phyloP scores from a whole-genome alignment of 2,113 vertebrate species.

The Chionodraco myersi region DNA sequence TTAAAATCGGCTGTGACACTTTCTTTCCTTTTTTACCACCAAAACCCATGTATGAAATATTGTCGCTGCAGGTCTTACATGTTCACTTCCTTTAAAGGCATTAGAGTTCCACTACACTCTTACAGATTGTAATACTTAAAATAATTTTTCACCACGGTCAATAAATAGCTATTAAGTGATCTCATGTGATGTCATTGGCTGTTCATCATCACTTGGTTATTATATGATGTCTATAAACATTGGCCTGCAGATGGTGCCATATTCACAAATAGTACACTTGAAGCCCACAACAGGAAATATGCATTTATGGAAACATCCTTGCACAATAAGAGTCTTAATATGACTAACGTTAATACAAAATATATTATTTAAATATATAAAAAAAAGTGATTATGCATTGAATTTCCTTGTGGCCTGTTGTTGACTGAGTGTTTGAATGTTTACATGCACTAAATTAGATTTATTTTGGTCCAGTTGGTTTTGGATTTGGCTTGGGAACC shows the following conservation, averaged over 20 bases:
- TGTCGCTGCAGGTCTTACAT: background rate
- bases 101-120: background rate
- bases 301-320: no score
- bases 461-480: slow-evolving; percentile 32
- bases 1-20: slow-evolving; percentile 2
- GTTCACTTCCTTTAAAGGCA: slow-evolving; percentile 3
- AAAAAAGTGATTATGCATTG: background rate
- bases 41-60: background rate
- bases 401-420: background rate
- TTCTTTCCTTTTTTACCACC: background rate
- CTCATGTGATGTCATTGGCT: background rate
- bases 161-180: slow-evolving; percentile 6
- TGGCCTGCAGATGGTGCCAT: slow-evolving; percentile 65
- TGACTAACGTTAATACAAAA: background rate
- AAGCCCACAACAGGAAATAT: background rate
- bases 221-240: background rate
- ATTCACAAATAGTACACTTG: background rate
- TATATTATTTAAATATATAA: background rate
- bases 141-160: background rate
- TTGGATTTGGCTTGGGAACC: slow-evolving; percentile 19
- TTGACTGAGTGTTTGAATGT: background rate
- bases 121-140: background rate
- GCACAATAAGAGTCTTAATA: background rate
- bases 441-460: background rate
- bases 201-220: background rate